phyloP scores from a whole-genome alignment of 2,888 invertebrate genomes.

The Willowsia nigromaculata region DNA sequence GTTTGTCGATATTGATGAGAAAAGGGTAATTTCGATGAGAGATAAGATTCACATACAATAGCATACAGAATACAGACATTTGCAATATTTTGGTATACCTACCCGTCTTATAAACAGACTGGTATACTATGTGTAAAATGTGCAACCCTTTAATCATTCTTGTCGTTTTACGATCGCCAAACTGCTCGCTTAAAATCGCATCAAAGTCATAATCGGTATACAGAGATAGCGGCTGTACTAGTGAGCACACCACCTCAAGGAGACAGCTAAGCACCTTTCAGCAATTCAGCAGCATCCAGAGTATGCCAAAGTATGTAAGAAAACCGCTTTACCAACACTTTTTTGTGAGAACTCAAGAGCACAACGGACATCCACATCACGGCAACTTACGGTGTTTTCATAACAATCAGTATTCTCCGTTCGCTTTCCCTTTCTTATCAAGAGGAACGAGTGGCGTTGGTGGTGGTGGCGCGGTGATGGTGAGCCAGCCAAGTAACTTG shows the following conservation, averaged over 20 bases:
- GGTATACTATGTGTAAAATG: background rate
- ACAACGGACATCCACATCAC: background rate
- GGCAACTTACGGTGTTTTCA: background rate
- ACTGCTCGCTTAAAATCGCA: conserved; percentile 23
- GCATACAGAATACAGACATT: background rate
- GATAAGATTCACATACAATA: background rate
- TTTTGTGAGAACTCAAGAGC: background rate
- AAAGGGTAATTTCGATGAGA: background rate
- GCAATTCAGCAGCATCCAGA: background rate
- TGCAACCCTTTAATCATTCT: conserved; percentile 62
- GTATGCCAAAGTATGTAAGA: background rate
- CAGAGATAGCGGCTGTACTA: background rate
- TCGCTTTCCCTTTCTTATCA: conserved; percentile 35
- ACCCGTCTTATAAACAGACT: background rate
- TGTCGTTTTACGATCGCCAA: conserved; percentile 49
- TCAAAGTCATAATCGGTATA: background rate
- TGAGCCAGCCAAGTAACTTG: conserved; percentile 28
- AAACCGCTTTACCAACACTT: background rate
- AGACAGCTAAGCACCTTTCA: conserved; percentile 1
- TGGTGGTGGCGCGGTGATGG: background rate
- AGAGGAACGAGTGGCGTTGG: background rate
- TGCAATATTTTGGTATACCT: background rate
- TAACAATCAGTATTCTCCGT: conserved; percentile 4
- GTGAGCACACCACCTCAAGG: background rate
- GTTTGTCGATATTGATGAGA: conserved; percentile 3